phyloP scores from a whole-genome alignment of 2,113 vertebrate species.

The Toxostoma redivivum region DNA sequence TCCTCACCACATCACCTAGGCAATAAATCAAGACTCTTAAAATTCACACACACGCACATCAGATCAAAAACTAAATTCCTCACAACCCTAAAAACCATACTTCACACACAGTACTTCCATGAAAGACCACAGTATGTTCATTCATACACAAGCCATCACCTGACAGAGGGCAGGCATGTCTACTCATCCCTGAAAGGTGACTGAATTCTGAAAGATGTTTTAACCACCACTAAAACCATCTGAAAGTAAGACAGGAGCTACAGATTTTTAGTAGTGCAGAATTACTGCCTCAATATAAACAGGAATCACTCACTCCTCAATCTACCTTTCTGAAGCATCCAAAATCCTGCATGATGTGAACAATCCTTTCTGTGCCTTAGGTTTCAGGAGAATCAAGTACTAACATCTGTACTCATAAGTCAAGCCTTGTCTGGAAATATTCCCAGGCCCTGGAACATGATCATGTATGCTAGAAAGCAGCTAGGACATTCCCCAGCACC shows the following conservation, averaged over 20 bases:
- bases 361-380: neutral
- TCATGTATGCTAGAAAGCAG: neutral
- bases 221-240: neutral
- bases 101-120: neutral
- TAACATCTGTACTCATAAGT: neutral
- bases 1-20: fast-evolving
- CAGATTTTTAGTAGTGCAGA: neutral
- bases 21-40: neutral
- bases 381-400: neutral
- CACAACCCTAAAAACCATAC: neutral
- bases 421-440: neutral
- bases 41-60: neutral
- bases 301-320: neutral
- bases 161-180: neutral
- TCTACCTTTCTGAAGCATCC: neutral
- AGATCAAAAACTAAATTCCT: neutral
- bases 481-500: neutral
- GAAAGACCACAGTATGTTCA: neutral
- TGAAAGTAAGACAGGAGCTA: neutral
- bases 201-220: neutral
- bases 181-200: neutral
- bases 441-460: neutral
- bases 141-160: neutral
- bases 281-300: neutral
- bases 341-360: neutral